phyloP scores from a whole-genome alignment of 2,797 vertebrate species.

The Mycteria americana region DNA sequence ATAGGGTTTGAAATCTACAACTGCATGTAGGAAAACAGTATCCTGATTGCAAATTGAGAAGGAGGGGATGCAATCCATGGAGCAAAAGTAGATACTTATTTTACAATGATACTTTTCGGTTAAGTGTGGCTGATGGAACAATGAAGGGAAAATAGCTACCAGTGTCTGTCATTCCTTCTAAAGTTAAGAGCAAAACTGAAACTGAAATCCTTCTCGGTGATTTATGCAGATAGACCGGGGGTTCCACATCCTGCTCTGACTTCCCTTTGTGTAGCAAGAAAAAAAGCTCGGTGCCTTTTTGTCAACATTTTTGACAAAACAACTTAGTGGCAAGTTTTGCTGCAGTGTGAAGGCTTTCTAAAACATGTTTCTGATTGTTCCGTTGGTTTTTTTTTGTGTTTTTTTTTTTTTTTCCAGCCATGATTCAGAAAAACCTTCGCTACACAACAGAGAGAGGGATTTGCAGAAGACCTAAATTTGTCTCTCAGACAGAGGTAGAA shows the following conservation, averaged over 20 bases:
- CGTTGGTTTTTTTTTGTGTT: neutral
- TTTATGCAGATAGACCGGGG: neutral
- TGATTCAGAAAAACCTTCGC: slow-evolving; percentile 84
- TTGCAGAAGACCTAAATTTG: slow-evolving; percentile 85
- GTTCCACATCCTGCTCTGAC: neutral
- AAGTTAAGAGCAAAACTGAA: neutral
- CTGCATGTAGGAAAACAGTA: neutral
- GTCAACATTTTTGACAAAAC: neutral
- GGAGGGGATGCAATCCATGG: neutral
- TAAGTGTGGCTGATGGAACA: neutral
- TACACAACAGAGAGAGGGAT: slow-evolving; percentile 78
- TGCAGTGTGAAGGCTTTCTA: neutral
- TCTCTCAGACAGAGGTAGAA: slow-evolving; percentile 81
- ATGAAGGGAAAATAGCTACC: neutral
- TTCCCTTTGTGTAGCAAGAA: neutral
- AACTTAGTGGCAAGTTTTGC: neutral
- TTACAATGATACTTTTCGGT: neutral
- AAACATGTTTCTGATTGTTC: neutral
- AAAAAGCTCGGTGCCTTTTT: neutral
- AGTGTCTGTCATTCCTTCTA: neutral
- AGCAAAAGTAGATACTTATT: neutral
- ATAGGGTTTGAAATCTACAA: neutral
- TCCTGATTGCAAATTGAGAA: neutral
- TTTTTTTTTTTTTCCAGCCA: slow-evolving; percentile 62
- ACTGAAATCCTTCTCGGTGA: neutral